Evolutionary conservation across 2,888 invertebrate species (phyloP), one percentile per base, ranked within the genome.

Genomic region (Heteromurus nitidus): DNA sequence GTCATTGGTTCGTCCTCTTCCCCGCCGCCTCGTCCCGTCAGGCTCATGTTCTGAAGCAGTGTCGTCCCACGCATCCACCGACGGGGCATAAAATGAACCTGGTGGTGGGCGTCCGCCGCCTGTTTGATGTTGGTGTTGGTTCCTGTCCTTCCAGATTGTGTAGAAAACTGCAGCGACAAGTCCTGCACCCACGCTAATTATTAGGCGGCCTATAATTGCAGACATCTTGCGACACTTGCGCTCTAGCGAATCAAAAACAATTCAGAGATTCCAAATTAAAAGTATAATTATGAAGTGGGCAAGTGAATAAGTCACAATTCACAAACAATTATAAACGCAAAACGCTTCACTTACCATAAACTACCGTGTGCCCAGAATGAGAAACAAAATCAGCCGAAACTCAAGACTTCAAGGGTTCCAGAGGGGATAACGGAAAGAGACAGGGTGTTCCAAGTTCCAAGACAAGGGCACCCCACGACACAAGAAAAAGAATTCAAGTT

Each of bases 121-220:
- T 11, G 11, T 5, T 16, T 22, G n/a, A 42, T 55, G 69, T 2
- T 31, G 2, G 16, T 72, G 72, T 22, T 42, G 42, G 18, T 72
- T 44, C 24, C 72, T 26, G 1, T 36, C 9, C n/a, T 65, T 65
- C 24, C 28, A 26, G 26, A 60, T 22, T 30, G 42, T 16, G 44
- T 72, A 60, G n/a, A 44, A 24, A 2, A 72, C 60, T 9, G 72
- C 58, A 11, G 58, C n/a, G 3, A 60, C 44, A 0, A 72, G 44
- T 42, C 60, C 72, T 1, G 55, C 13, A 26, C 72, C 72, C 5
- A 72, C 24, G 13, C 24, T 24, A 11, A 72, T 16, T 44, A 72
- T 60, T 16, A 68, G 1, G 26, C 53, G 42, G 30, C 72, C 72
- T 30, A 70, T 13, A 16, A 70, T 22, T 31, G 53, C 30, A 2